Conservation (phyloP, 30 jellyfish, hydroid and myxozoan genomes). For the Pseudorhiza aurosa region DNA sequence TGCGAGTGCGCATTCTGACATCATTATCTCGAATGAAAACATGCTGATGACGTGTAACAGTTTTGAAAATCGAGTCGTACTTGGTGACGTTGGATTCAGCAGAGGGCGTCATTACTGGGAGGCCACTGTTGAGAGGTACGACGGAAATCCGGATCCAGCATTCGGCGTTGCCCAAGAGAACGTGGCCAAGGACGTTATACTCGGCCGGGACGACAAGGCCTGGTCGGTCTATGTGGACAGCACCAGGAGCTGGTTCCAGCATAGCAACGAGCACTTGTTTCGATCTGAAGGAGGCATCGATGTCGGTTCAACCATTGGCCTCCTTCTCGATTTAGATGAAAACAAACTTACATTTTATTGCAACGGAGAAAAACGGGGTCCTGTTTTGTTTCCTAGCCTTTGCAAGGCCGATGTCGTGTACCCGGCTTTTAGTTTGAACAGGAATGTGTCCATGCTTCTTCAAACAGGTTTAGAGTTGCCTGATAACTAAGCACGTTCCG, state of each 20-base stretch:
- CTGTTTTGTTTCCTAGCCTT: conserved; percentile 86
- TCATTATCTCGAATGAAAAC: conserved; percentile 55
- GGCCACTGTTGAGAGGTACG: conserved; percentile 61
- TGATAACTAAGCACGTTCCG: too few species aligned
- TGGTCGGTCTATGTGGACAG: conserved; percentile 98
- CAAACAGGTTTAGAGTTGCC: conserved; percentile 89
- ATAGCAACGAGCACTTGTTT: conserved; percentile 88
- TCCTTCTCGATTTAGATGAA: conserved; percentile 80
- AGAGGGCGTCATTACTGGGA: conserved; percentile 98
- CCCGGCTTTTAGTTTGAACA: conserved; percentile 95
- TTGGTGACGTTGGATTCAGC: conserved; percentile 93
- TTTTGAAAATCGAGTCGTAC: conserved; percentile 89
- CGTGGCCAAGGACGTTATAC: conserved; percentile 80
- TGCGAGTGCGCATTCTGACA: conserved; percentile 83
- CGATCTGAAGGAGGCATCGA: conserved; percentile 97
- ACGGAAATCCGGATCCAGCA: conserved; percentile 98
- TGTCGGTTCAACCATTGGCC: conserved; percentile 90
- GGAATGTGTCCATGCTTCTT: conserved; percentile 91
- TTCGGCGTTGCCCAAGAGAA: conserved; percentile 90
- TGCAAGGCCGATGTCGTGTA: conserved; percentile 88
- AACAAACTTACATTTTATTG: conserved; percentile 83
- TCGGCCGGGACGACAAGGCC: conserved; percentile 92
- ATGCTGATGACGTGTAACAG: conserved; percentile 78
- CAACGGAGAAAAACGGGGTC: conserved; percentile 92
- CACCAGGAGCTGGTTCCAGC: conserved; percentile 99